A percentile compares a stretch with the other conserved stretches of the same genome.
phyloP scores from a whole-genome alignment of 2,888 invertebrate species.

The Petrophora chlorosata region DNA sequence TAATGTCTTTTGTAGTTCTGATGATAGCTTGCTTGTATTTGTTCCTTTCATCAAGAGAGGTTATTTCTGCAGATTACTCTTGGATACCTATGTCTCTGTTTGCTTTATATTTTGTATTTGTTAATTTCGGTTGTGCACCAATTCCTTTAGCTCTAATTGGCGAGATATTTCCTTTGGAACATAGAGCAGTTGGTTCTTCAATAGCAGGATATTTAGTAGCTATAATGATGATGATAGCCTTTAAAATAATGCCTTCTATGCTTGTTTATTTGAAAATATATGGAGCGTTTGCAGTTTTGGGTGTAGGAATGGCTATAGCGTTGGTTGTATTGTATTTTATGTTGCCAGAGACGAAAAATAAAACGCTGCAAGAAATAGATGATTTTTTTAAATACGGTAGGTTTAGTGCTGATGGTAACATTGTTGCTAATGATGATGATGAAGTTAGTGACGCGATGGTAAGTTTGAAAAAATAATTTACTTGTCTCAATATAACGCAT shows the following conservation, averaged over 20 bases:
- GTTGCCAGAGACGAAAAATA: slow-evolving; percentile 87
- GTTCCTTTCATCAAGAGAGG: slow-evolving; percentile 15
- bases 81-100: slow-evolving; percentile 6
- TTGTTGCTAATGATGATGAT: too few relatives aligned
- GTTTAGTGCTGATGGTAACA: not conserved
- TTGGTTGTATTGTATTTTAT: slow-evolving; percentile 36
- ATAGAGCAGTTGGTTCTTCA: slow-evolving; percentile 24
- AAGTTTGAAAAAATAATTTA: too few relatives aligned
- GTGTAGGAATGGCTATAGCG: slow-evolving; percentile 64
- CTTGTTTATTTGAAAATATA: slow-evolving; percentile 40
- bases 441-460: too few relatives aligned
- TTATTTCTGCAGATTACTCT: not conserved
- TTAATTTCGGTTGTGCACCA: slow-evolving; percentile 63
- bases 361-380: slow-evolving; percentile 86
- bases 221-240: slow-evolving; percentile 39
- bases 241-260: slow-evolving; percentile 52
- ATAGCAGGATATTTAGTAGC: slow-evolving; percentile 7
- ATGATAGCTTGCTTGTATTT: slow-evolving; percentile 37
- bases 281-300: slow-evolving; percentile 42
- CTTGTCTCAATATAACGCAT: too few relatives aligned
- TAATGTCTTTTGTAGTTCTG: slow-evolving; percentile 36
- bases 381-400: slow-evolving; percentile 54
- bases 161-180: slow-evolving; percentile 62
- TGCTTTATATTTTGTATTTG: slow-evolving; percentile 38
- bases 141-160: slow-evolving; percentile 63